Evolutionary conservation across 1,140 invertebrate genomes (phyloP).

Genomic region (Pseudachorutes palmiensis): DNA sequence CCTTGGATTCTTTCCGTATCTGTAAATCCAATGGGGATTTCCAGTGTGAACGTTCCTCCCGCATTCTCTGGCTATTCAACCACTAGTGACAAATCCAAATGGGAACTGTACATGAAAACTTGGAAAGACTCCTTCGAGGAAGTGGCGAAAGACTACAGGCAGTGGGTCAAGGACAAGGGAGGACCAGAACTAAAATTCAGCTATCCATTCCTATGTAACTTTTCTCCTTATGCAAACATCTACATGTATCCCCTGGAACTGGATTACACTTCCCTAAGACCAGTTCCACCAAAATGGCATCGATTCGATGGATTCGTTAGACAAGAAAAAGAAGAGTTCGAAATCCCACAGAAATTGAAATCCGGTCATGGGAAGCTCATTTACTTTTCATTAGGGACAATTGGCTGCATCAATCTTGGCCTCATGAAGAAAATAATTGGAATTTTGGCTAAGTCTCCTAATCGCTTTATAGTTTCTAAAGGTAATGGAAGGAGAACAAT

Average conservation of each 20-base stretch:
- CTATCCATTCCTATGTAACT: not conserved
- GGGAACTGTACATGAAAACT: not conserved
- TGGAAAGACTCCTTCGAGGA: not conserved
- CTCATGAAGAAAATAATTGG: not conserved
- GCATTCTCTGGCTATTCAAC: not conserved
- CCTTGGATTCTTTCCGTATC: not conserved
- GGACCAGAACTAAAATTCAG: not conserved
- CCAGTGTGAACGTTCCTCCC: not conserved
- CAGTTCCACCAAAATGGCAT: not conserved
- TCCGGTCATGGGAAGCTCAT: not conserved
- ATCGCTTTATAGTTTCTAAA: not conserved
- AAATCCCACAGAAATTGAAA: not conserved
- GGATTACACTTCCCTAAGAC: constrained; percentile 8
- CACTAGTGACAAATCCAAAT: not conserved
- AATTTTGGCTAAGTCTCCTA: not conserved
- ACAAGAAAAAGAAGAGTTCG: not conserved
- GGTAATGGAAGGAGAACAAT: too few species aligned
- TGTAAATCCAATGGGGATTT: not conserved
- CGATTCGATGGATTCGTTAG: not conserved
- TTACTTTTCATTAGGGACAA: not conserved
- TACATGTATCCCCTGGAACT: constrained; percentile 12
- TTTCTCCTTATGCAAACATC: constrained; percentile 1
- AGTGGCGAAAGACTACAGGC: not conserved
- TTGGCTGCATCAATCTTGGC: not conserved
- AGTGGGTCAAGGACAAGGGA: not conserved